Conservation (phyloP, 1,140 invertebrate species). For the Brachionus plicatilis region DNA sequence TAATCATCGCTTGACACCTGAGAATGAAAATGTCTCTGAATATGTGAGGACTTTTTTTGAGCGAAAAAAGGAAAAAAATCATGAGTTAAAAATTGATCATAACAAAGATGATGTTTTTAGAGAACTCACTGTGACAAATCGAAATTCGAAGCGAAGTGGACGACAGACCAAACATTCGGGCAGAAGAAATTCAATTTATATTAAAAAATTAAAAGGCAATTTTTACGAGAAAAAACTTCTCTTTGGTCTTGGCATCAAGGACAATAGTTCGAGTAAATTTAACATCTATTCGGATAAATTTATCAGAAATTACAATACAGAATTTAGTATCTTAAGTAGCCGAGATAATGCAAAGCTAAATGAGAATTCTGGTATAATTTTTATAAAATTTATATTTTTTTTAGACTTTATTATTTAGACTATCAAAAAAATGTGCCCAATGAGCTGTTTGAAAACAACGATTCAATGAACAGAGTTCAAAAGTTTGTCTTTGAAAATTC, state of each 20-base stretch:
- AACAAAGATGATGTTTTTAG: neutral
- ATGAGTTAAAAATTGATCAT: neutral
- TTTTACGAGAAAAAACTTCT: conserved; percentile 10
- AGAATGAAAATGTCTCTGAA: neutral
- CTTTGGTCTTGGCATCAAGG: neutral
- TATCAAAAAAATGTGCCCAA: neutral
- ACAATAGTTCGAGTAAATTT: neutral
- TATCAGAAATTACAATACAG: neutral
- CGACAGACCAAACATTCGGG: neutral
- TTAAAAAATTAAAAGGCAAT: conserved; percentile 13
- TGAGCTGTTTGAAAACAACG: neutral
- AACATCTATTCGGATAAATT: neutral
- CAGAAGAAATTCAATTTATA: neutral
- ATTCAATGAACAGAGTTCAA: neutral
- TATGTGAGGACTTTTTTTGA: neutral
- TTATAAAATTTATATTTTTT: neutral
- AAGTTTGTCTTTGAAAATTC: neutral
- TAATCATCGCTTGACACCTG: neutral
- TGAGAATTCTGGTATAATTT: no score
- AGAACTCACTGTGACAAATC: neutral
- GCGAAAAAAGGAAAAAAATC: neutral
- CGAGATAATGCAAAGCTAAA: neutral
- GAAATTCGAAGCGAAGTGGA: neutral
- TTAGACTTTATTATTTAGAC: neutral
- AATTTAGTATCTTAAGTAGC: neutral